Conservation (phyloP, 2,113 vertebrate species). For the Sinocyclocheilus rhinocerous region DNA sequence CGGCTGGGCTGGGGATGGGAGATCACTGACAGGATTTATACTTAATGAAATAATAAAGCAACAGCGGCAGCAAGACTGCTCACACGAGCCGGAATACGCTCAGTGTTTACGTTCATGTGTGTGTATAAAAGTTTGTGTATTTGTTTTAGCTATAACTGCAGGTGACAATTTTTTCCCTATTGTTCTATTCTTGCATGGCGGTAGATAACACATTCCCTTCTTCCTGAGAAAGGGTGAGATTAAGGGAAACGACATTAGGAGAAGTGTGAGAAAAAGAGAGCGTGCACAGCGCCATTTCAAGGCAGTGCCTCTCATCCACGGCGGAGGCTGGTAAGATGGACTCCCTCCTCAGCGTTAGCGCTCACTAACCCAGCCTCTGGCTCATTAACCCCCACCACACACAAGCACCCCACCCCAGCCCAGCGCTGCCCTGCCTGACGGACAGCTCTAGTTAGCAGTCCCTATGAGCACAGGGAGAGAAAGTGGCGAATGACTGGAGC, state of each 20-base stretch:
- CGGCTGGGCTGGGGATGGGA: constrained; percentile 71
- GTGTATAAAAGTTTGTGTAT: constrained; percentile 38
- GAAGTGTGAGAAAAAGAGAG: constrained; percentile 39
- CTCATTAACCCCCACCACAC: constrained; percentile 64
- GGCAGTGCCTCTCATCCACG: constrained; percentile 51
- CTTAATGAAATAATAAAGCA: constrained; percentile 99
- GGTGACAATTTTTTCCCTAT: constrained; percentile 10
- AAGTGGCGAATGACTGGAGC: constrained; percentile 76
- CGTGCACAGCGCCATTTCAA: constrained; percentile 50
- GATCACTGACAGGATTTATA: constrained; percentile 82
- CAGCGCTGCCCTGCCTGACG: constrained; percentile 70
- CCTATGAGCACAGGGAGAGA: constrained; percentile 71
- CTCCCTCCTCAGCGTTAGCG: constrained; percentile 64
- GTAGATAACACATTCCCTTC: constrained; percentile 18
- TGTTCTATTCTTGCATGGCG: not conserved
- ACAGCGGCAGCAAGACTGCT: constrained; percentile 74
- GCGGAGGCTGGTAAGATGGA: constrained; percentile 71
- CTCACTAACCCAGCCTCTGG: constrained; percentile 65
- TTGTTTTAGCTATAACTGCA: constrained; percentile 44
- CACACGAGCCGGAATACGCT: constrained; percentile 74
- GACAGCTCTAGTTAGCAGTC: constrained; percentile 78
- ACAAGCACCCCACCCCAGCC: constrained; percentile 57
- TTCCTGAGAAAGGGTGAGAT: not conserved
- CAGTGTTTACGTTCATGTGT: constrained; percentile 60
- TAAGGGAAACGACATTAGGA: constrained; percentile 25